Conservation (phyloP, 2,113 vertebrate genomes). For the Oncorhynchus mykiss region DNA sequence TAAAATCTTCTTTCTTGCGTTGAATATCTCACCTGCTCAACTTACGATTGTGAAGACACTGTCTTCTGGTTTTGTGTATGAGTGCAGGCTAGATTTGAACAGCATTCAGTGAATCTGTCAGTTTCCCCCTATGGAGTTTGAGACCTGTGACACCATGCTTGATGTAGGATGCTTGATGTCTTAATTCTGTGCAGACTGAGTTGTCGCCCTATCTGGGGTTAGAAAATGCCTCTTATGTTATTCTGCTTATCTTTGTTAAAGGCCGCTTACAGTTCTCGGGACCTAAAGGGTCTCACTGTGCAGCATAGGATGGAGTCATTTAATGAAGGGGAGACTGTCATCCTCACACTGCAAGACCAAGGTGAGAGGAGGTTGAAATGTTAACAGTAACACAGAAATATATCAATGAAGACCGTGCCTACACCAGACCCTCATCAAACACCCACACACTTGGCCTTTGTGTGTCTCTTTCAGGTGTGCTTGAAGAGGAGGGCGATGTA, state of each 20-base stretch:
- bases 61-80: neutral
- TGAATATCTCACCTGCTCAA: neutral
- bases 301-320: slow-evolving; percentile 87
- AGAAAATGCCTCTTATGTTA: neutral
- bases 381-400: neutral
- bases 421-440: neutral
- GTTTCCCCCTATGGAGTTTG: too few relatives aligned
- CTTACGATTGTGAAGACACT: neutral
- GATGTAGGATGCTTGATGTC: neutral
- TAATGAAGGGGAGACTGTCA: slow-evolving; percentile 81
- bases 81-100: neutral
- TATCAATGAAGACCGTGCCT: neutral
- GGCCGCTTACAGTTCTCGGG: slow-evolving; percentile 75
- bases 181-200: neutral
- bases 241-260: slow-evolving; percentile 9
- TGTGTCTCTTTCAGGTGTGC: slow-evolving; percentile 65
- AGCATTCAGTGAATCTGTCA: too few relatives aligned
- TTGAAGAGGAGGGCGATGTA: slow-evolving; percentile 82
- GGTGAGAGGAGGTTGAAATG: slow-evolving; percentile 57
- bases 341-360: slow-evolving; percentile 90
- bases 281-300: slow-evolving; percentile 89
- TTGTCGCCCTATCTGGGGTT: neutral
- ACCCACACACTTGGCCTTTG: neutral
- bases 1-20: slow-evolving; percentile 19
- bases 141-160: neutral